Evolutionary conservation across 2,113 vertebrate genomes (phyloP).

Genomic region (Alexandromys fortis): DNA sequence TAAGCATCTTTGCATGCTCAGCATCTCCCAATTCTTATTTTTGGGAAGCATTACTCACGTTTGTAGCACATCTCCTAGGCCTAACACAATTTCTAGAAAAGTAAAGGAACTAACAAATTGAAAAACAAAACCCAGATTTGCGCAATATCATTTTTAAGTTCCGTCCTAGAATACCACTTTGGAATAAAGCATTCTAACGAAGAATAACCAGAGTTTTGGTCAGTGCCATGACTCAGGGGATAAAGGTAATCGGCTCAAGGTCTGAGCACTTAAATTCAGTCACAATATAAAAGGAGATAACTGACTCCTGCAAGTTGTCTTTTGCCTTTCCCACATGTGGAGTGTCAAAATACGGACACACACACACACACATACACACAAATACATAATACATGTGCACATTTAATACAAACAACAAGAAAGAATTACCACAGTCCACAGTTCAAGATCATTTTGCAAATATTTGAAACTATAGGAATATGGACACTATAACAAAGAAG

Average conservation of each 20-base stretch:
- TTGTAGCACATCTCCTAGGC: background rate
- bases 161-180: background rate
- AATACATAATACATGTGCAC: background rate
- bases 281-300: background rate
- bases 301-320: background rate
- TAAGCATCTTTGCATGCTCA: conserved; percentile 8
- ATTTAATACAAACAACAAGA: background rate
- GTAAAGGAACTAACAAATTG: background rate
- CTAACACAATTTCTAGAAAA: conserved; percentile 26
- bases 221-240: background rate
- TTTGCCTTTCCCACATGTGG: background rate
- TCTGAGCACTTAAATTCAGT: background rate
- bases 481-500: background rate
- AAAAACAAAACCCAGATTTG: background rate
- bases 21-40: background rate
- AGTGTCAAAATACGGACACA: background rate
- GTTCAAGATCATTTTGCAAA: background rate
- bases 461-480: background rate
- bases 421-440: conserved; percentile 37
- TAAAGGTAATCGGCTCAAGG: background rate
- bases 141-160: conserved; percentile 44
- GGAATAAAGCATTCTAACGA: background rate
- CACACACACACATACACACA: background rate
- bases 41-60: conserved; percentile 35
- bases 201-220: conserved; percentile 22